A percentile compares a stretch with the other conserved stretches of the same genome.
These are phyloP conservation scores for Cladopsammia gracilis DNA, from an alignment of 64 coral and sea anemone species.

Conservation along the genomic window DNA sequence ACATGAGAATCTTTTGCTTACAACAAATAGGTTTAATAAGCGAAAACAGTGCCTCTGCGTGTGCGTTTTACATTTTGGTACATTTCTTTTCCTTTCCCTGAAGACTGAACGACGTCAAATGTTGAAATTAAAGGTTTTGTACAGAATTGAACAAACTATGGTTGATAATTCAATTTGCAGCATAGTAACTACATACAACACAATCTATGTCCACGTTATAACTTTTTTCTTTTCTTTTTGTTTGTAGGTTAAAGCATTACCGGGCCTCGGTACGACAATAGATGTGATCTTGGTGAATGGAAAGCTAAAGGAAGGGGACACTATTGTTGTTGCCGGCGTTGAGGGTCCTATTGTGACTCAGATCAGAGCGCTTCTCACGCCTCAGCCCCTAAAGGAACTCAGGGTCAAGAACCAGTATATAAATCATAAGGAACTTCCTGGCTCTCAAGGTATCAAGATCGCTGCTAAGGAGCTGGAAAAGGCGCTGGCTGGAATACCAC, in stretches of 20 bases:
- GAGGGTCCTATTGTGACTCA: constrained; percentile 97
- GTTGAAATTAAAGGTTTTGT: too few species aligned
- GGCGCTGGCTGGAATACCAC: constrained; percentile 89
- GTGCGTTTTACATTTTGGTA: too few species aligned
- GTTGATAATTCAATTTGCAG: too few species aligned
- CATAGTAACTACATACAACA: too few species aligned
- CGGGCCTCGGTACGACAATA: constrained; percentile 95
- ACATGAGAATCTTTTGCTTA: too few species aligned
- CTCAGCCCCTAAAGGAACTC: constrained; percentile 96
- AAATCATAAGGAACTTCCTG: constrained; percentile 86
- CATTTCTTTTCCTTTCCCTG: too few species aligned
- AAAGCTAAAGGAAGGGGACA: constrained; percentile 88
- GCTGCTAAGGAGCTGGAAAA: constrained; percentile 95
- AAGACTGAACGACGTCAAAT: too few species aligned
- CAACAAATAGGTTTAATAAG: too few species aligned
- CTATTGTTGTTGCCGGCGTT: constrained; percentile 88
- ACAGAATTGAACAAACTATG: too few species aligned
- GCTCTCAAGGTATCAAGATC: constrained; percentile 93
- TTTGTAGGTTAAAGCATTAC: constrained; percentile 91
- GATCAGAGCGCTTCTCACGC: constrained; percentile 94
- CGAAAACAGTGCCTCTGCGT: too few species aligned
- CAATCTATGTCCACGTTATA: too few species aligned
- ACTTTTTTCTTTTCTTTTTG: too few species aligned
- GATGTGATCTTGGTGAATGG: constrained; percentile 98
- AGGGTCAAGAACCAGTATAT: constrained; percentile 97